Base-by-base conservation (phyloP, 2,797 vertebrate genomes). In the Erethizon dorsatum region DNA sequence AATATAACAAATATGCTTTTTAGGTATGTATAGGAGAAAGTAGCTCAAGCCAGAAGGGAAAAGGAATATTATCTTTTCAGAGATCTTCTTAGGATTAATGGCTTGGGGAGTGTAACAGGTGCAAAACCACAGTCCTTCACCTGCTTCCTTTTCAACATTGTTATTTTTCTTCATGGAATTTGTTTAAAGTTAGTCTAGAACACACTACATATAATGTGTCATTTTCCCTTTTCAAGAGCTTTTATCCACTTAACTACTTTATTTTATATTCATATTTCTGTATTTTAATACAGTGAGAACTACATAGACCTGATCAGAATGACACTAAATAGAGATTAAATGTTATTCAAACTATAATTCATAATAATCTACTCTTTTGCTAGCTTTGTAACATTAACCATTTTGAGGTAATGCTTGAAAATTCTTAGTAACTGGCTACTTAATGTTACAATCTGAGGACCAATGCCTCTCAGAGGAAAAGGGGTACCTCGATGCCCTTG, bases 371-470 rank as follows among this genome's bases (percentile, higher is more conserved):
- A 33, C 24, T 83, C 83, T 45, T 89, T 59, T 57, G 50, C 80
- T 89, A 22, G 7, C 57, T 84, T 93, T 41, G 33, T 47, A 33
- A 47, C 54, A 82, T 45, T 82, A 50, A 91, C 93, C 71, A 69
- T 41, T 82, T 79, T 77, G 54, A 86, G 50, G 65, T 88, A 80
- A 57, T 45, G n/a, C 31, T n/a, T 83, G 33, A 50, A 96, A 91
- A 94, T 12, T 31, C 41, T 78, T 9, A 2, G 41, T 90, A 71
- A 83, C 83, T 86, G 75, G 22, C 41, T 26, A 2, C 1, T 1
- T 17, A 8, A 11, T 37, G 26, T n/a, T 73, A 69, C 33, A 50
- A 33, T 26, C 41, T 56, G 79, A 79, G 17, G 52, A 91, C 45
- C 15, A 50, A 15, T 6, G 11, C 5, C 24, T 80, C 54, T 79